Percentiles rank a stretch among this genome's conserved stretches.
These are phyloP conservation scores for Ceratina calcarata DNA, from an alignment of 1,140 invertebrate genomes.

Conservation along the genomic window DNA sequence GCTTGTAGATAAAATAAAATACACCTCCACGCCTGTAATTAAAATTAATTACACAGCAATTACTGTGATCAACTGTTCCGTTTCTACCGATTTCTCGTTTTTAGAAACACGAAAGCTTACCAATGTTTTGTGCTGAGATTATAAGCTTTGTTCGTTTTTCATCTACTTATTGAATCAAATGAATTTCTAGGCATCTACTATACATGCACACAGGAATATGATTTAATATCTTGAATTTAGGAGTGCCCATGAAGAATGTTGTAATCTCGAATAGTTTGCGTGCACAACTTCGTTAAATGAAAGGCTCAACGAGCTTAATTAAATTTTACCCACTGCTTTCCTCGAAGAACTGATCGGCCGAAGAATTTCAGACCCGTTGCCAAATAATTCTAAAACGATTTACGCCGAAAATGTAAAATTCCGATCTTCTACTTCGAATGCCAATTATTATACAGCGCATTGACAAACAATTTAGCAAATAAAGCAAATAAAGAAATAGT, in stretches of 20 bases:
- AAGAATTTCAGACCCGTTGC: conserved; percentile 8
- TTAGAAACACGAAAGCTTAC: neutral
- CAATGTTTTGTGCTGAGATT: too few species aligned
- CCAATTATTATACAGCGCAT: neutral
- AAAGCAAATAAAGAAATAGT: neutral
- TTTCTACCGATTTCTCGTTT: neutral
- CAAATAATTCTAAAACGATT: conserved; percentile 2
- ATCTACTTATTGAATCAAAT: too few species aligned
- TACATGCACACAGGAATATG: neutral
- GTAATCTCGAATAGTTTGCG: conserved; percentile 14
- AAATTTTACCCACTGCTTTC: conserved; percentile 53
- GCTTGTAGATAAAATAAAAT: neutral
- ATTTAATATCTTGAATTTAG: too few species aligned
- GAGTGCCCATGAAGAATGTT: neutral
- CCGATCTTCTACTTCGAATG: conserved; percentile 2
- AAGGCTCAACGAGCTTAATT: conserved; percentile 55
- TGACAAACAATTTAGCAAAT: conserved; percentile 4
- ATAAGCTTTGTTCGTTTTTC: too few species aligned
- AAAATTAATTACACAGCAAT: neutral
- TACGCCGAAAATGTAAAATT: conserved; percentile 22
- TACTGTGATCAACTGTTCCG: neutral
- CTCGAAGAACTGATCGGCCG: neutral
- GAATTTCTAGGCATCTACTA: too few species aligned
- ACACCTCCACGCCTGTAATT: neutral
- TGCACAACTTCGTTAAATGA: conserved; percentile 2